Conservation (phyloP, 2,797 vertebrate genomes). For the Craterocephalus amniculus region DNA sequence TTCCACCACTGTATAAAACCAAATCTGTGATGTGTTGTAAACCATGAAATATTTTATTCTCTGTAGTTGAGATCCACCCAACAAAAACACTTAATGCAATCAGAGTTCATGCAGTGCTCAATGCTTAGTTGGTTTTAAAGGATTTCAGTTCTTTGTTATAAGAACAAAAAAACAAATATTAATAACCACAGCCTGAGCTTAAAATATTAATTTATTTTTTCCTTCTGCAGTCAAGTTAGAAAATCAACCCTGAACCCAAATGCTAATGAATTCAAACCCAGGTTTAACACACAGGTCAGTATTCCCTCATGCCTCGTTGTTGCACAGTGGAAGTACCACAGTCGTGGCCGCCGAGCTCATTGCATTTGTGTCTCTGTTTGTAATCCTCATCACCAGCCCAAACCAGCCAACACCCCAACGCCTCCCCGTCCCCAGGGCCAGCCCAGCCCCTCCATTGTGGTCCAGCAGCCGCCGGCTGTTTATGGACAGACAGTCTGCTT, state of each 20-base stretch:
- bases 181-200: not conserved
- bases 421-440: slow-evolving; percentile 97
- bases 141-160: not conserved
- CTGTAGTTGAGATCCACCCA: not conserved
- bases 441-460: slow-evolving; percentile 96
- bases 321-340: not conserved
- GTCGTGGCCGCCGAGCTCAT: not conserved
- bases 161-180: not conserved
- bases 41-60: not conserved
- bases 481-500: slow-evolving; percentile 97
- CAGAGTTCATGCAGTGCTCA: not conserved
- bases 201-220: slow-evolving; percentile 12
- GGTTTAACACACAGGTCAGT: slow-evolving; percentile 92
- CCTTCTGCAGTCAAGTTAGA: slow-evolving; percentile 90
- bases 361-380: not conserved
- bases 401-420: slow-evolving; percentile 97
- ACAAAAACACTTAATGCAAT: not conserved
- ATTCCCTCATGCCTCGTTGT: not conserved
- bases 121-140: not conserved
- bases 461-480: slow-evolving; percentile 93
- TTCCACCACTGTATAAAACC: no score
- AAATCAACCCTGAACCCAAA: slow-evolving; percentile 99
- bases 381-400: slow-evolving; percentile 82
- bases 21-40: not conserved
- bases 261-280: slow-evolving; percentile 98